A percentile compares a stretch with the other conserved stretches of the same genome.
Conservation (phyloP, 2,113 vertebrate genomes). For the Oryzias celebensis region DNA sequence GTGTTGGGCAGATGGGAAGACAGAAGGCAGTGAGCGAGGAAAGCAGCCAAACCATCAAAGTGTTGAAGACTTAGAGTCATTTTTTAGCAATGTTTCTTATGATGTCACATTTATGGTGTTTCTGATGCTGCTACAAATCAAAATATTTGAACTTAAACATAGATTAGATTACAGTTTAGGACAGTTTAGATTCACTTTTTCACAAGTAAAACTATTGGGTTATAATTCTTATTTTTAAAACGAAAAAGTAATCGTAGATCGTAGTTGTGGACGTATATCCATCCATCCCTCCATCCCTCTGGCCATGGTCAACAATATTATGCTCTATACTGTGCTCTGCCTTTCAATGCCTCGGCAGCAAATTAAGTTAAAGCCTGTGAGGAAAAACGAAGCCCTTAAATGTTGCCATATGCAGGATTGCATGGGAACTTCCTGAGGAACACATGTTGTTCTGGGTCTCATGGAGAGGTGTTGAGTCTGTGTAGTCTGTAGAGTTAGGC, state of each 20-base stretch:
- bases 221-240: slow-evolving; percentile 23
- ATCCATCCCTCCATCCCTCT: slow-evolving; percentile 46
- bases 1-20: slow-evolving; percentile 7
- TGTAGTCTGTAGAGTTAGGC: slow-evolving; percentile 55
- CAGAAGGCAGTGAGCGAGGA: slow-evolving; percentile 12
- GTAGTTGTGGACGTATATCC: slow-evolving; percentile 34
- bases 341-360: slow-evolving; percentile 75
- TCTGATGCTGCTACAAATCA: neutral
- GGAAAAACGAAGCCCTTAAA: slow-evolving; percentile 82
- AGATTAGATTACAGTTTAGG: too few species aligned
- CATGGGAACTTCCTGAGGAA: slow-evolving; percentile 83
- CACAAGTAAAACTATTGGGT: neutral
- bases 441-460: slow-evolving; percentile 79
- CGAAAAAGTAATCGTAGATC: slow-evolving; percentile 44
- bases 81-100: slow-evolving; percentile 2
- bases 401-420: slow-evolving; percentile 84
- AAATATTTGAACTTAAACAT: neutral
- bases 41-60: slow-evolving; percentile 18
- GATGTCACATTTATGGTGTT: neutral
- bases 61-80: neutral
- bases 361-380: slow-evolving; percentile 80
- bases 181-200: too few species aligned
- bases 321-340: slow-evolving; percentile 73
- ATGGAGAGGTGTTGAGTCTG: slow-evolving; percentile 79
- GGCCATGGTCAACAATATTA: slow-evolving; percentile 66